Evolutionary conservation across 1,140 invertebrate species (phyloP), one percentile per base, ranked within the genome.

Genomic region (Drosophila subpulchrella): DNA sequence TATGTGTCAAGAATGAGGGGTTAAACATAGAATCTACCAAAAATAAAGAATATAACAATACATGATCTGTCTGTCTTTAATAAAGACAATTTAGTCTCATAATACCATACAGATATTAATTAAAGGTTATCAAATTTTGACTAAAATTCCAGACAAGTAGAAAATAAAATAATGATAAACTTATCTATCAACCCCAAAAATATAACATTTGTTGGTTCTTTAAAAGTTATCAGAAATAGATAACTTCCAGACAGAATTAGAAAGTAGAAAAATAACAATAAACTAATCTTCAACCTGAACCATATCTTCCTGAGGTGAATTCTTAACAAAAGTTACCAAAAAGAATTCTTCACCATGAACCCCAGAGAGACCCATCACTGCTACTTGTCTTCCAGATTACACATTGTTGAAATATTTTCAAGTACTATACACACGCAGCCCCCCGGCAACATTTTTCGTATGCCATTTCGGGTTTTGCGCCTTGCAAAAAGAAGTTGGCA

Each of bases 351-450:
- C 10, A n/a, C 47, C 34, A 17, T 17, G 13, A 54, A 44, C 42
- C 27, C 27, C 27, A 27, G 24, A 11, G 20, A 15, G 10, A 36
- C 24, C 20, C 15, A 32, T 42, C 42, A 67, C 46, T 32, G 32
- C 17, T 57, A 57, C 41, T 46, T 36, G 15, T 30, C 13, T 70
- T 32, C 27, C 12, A 34, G 20, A 71, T 46, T 57, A 75, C 34
- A 75, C 71, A 75, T 75, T 51, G 20, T 39, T 75, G 17, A 75
- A 75, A 75, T 71, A 71, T 71, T 72, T 71, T 72, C 53, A 34
- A 72, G 66, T 71, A 20, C 38, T 8, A 70, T 32, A 68, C 38
- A 15, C 62, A 32, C 32, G 30, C 5, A 44, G 15, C 44, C 20
- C 4, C 47, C 27, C 7, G 48, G n/a, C 27, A n/a, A 15, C 55